Evolutionary conservation across 2,797 vertebrate genomes (phyloP).

Genomic region (Xenentodon cancila): DNA sequence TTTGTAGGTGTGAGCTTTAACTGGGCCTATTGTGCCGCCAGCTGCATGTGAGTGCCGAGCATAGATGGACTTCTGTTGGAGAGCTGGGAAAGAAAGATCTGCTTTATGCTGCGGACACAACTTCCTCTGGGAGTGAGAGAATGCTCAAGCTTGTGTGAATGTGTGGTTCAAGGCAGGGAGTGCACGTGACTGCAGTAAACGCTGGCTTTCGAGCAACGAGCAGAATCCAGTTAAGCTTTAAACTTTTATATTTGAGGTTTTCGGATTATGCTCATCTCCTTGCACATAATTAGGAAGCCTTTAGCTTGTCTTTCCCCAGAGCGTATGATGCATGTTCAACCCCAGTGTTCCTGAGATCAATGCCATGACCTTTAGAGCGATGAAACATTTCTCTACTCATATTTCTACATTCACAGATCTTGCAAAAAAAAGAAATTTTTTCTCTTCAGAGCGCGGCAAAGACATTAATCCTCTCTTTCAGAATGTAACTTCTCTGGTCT

Average conservation of each 20-base stretch:
- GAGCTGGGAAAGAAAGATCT: constrained; percentile 68
- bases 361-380: constrained; percentile 12
- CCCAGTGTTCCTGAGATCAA: constrained; percentile 3
- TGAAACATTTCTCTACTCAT: constrained; percentile 18
- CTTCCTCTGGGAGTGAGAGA: constrained; percentile 68
- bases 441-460: constrained; percentile 28
- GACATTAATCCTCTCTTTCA: constrained; percentile 43
- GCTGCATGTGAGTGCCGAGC: constrained; percentile 64
- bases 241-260: constrained; percentile 13
- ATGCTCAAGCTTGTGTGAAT: constrained; percentile 10
- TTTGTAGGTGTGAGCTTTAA: constrained; percentile 76
- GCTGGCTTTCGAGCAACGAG: not conserved
- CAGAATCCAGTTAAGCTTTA: constrained; percentile 5
- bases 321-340: constrained; percentile 5
- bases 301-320: not conserved
- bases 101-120: constrained; percentile 62
- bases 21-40: constrained; percentile 73
- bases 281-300: not conserved
- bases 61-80: constrained; percentile 74
- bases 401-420: constrained; percentile 9
- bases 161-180: constrained; percentile 9
- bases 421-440: constrained; percentile 14
- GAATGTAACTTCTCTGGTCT: constrained; percentile 30
- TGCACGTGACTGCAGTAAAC: constrained; percentile 35
- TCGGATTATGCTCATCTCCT: not conserved